These are phyloP conservation scores for Hypotaenidia okinawae DNA, from an alignment of 2,797 vertebrate species.

Conservation along the genomic window DNA sequence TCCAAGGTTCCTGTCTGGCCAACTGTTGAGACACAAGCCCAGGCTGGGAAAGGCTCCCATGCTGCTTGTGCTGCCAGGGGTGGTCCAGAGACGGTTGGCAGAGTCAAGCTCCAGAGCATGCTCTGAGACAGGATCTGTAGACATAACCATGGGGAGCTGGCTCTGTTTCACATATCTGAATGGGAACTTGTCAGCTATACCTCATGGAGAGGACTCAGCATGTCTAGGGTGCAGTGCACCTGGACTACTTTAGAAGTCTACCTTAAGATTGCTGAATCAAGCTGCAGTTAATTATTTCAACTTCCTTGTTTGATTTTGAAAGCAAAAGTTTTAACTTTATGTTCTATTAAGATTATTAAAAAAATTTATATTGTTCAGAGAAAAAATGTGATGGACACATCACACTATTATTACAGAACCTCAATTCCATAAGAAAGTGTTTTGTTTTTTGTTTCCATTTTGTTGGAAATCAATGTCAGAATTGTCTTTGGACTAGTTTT, in stretches of 20 bases:
- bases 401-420: neutral
- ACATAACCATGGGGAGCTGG: neutral
- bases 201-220: neutral
- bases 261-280: neutral
- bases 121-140: neutral
- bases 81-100: neutral
- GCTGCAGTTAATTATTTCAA: neutral
- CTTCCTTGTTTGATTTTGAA: neutral
- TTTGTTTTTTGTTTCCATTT: neutral
- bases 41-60: neutral
- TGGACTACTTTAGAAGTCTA: neutral
- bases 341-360: neutral
- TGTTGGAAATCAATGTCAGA: neutral
- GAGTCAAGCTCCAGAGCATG: neutral
- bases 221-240: rapidly evolving
- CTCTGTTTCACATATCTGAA: neutral
- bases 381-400: neutral
- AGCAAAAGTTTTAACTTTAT: neutral
- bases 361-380: neutral
- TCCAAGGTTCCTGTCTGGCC: rapidly evolving
- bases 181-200: neutral
- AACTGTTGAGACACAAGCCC: neutral
- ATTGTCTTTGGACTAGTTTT: neutral
- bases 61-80: neutral
- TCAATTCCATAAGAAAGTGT: neutral